Evolutionary conservation across 1,140 invertebrate genomes (phyloP).

Genomic region (Ostrea edulis): DNA sequence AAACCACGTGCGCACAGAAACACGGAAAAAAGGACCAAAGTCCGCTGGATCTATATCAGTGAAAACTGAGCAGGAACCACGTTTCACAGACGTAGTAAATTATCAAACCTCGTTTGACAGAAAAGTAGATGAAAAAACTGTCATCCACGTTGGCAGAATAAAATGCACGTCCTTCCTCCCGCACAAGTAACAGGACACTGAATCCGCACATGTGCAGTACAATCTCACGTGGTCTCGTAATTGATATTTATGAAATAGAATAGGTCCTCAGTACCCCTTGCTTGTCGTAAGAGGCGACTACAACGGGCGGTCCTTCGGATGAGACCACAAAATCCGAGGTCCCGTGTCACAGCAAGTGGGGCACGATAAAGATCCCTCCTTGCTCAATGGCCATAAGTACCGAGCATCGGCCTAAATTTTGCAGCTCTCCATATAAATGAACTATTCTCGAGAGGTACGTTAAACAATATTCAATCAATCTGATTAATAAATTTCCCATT

Average conservation of each 20-base stretch:
- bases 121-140: background rate
- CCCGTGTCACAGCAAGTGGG: too few relatives aligned
- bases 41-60: background rate
- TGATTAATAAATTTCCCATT: too few relatives aligned
- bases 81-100: background rate
- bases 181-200: background rate
- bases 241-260: slow-evolving; percentile 12
- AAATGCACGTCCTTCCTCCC: background rate
- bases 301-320: too few relatives aligned
- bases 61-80: background rate
- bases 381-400: too few relatives aligned
- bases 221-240: slow-evolving; percentile 22
- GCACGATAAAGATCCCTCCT: too few relatives aligned
- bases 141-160: background rate
- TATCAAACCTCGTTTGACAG: slow-evolving; percentile 11
- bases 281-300: too few relatives aligned
- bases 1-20: background rate
- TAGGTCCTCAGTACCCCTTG: too few relatives aligned
- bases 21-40: background rate
- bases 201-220: slow-evolving; percentile 1
- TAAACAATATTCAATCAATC: too few relatives aligned
- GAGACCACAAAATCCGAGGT: too few relatives aligned
- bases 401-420: too few relatives aligned
- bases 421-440: too few relatives aligned
- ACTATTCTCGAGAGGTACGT: too few relatives aligned